Percentiles rank a stretch among this genome's conserved stretches.
Conservation (phyloP, 2,888 invertebrate genomes). For the Eilema griseolum region DNA sequence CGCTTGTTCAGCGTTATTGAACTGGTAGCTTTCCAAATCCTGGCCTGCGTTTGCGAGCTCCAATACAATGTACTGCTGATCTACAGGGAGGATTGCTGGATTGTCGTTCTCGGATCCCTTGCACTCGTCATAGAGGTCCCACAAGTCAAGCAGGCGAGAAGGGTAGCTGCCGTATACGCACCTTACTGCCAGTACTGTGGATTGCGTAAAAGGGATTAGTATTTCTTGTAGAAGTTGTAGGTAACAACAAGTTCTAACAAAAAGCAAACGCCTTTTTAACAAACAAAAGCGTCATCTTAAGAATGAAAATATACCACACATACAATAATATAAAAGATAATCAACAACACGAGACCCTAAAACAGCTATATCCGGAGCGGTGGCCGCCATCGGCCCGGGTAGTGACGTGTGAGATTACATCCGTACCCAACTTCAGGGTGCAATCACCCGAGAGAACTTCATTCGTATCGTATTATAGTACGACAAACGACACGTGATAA, state of each 20-base stretch:
- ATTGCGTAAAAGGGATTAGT: too few relatives aligned
- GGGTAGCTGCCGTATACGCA: constrained; percentile 95
- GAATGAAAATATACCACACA: too few relatives aligned
- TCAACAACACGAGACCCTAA: not conserved
- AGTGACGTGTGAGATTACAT: constrained; percentile 67
- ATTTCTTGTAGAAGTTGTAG: too few relatives aligned
- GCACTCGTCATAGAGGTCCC: constrained; percentile 93
- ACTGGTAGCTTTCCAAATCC: constrained; percentile 93
- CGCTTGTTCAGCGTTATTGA: constrained; percentile 91
- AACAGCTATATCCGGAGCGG: constrained; percentile 22
- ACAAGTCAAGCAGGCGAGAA: constrained; percentile 90
- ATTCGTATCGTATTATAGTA: not conserved
- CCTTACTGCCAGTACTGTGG: constrained; percentile 89
- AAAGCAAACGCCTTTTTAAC: too few relatives aligned
- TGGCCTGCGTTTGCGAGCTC: constrained; percentile 95
- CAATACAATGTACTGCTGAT: constrained; percentile 94
- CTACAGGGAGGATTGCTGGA: constrained; percentile 90
- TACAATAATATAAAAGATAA: too few relatives aligned
- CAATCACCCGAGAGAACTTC: not conserved
- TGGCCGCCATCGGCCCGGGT: constrained; percentile 52
- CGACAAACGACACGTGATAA: too few relatives aligned
- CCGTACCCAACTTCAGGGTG: constrained; percentile 26
- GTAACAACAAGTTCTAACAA: too few relatives aligned
- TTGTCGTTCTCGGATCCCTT: constrained; percentile 94
- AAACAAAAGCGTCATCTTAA: too few relatives aligned